Conservation (phyloP, 2,113 vertebrate genomes). For the Mesitornis unicolor region DNA sequence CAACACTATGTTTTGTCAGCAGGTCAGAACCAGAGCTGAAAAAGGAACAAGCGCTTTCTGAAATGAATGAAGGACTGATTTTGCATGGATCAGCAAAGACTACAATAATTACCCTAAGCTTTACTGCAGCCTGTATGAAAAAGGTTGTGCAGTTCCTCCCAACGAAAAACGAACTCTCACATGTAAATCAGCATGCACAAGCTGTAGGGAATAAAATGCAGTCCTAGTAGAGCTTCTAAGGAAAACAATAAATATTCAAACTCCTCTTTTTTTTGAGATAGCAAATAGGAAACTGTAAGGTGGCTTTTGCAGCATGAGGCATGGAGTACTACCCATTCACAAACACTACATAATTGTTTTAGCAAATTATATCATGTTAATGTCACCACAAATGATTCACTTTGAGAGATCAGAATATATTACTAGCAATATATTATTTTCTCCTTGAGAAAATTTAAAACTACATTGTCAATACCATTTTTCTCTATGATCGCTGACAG, state of each 20-base stretch:
- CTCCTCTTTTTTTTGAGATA: background rate
- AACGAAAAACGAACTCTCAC: background rate
- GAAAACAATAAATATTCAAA: background rate
- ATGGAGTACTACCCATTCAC: background rate
- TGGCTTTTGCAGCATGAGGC: background rate
- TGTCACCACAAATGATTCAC: background rate
- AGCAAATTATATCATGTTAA: background rate
- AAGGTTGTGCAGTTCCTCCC: background rate
- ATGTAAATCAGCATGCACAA: background rate
- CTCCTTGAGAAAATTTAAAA: background rate
- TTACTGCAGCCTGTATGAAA: background rate
- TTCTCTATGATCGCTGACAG: background rate
- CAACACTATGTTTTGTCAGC: fast-evolving
- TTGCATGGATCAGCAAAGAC: background rate
- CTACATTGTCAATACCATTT: background rate
- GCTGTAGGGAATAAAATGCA: background rate
- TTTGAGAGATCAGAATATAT: background rate
- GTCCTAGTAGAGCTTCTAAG: background rate
- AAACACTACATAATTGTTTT: background rate
- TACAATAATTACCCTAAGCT: background rate
- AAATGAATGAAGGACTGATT: background rate
- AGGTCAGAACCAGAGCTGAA: background rate
- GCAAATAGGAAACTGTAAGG: background rate
- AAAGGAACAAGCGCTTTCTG: background rate
- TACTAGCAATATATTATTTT: background rate